Conservation (phyloP, 2,113 vertebrate genomes). For the Anhinga rufa region DNA sequence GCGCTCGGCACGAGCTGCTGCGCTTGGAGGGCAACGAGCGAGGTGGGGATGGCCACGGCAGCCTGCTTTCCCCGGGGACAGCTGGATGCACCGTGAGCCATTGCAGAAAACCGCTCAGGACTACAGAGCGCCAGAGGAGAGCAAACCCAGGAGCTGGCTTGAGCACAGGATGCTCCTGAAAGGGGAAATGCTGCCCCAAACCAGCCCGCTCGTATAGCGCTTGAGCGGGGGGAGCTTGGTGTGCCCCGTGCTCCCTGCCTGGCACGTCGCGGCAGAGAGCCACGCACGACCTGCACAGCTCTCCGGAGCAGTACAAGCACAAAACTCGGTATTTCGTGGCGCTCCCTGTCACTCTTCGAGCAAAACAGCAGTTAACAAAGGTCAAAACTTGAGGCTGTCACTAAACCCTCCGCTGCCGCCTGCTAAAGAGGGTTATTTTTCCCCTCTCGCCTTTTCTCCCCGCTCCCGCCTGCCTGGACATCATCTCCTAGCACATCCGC, state of each 20-base stretch:
- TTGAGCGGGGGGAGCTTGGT: neutral
- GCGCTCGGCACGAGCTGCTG: neutral
- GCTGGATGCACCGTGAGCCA: rapidly evolving
- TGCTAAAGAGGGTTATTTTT: neutral
- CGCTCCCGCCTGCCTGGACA: neutral
- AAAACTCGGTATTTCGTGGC: neutral
- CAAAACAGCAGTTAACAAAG: constrained; percentile 59
- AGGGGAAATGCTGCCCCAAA: neutral
- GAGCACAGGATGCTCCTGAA: neutral
- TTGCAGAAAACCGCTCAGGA: neutral
- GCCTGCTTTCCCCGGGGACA: neutral
- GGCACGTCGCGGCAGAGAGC: neutral
- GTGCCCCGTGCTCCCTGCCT: neutral
- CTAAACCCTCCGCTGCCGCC: neutral
- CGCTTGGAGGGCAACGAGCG: neutral
- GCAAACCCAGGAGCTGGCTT: neutral
- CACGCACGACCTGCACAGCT: neutral
- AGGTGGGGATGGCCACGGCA: neutral
- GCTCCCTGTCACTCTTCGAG: constrained; percentile 12
- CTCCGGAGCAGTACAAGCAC: neutral
- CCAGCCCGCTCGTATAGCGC: rapidly evolving
- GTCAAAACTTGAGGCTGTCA: constrained; percentile 34
- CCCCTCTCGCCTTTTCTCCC: neutral
- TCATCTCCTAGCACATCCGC: neutral
- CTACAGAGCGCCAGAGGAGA: rapidly evolving